phyloP scores from a whole-genome alignment of 2,888 invertebrate species.

The Euphydryas editha region DNA sequence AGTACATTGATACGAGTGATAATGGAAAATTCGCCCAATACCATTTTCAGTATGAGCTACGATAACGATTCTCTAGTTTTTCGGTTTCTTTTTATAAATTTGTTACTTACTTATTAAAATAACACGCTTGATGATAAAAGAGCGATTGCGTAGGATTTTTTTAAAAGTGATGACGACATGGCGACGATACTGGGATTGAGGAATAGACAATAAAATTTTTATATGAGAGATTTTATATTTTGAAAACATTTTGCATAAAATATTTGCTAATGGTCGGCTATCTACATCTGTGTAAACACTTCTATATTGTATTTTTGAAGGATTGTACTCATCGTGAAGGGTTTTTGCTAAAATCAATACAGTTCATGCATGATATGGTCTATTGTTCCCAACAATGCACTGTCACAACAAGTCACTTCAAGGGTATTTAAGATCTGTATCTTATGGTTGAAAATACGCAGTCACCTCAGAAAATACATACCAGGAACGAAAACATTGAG shows the following conservation, averaged over 20 bases:
- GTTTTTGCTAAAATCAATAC: constrained; percentile 6
- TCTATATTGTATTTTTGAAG: constrained; percentile 7
- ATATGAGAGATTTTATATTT: too few relatives aligned
- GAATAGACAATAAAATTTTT: not conserved
- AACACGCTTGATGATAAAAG: not conserved
- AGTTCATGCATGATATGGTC: constrained; percentile 4
- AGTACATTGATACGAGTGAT: too few relatives aligned
- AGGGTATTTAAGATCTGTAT: not conserved
- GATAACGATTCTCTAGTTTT: too few relatives aligned
- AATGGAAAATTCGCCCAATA: too few relatives aligned
- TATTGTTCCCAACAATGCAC: constrained; percentile 4
- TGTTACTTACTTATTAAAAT: too few relatives aligned
- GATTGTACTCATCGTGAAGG: constrained; percentile 5
- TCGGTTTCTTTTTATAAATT: too few relatives aligned
- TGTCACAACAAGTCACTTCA: not conserved
- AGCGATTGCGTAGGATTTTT: not conserved
- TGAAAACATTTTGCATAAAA: constrained; percentile 5
- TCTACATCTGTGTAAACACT: constrained; percentile 8
- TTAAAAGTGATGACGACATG: not conserved
- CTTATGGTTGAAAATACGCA: not conserved
- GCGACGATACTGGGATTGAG: not conserved
- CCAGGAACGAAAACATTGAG: constrained; percentile 11
- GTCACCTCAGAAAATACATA: not conserved
- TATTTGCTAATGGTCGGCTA: not conserved
- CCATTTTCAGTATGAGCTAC: too few relatives aligned